phyloP scores from a whole-genome alignment of 2,888 invertebrate species.

The Sclerodermus sp. region DNA sequence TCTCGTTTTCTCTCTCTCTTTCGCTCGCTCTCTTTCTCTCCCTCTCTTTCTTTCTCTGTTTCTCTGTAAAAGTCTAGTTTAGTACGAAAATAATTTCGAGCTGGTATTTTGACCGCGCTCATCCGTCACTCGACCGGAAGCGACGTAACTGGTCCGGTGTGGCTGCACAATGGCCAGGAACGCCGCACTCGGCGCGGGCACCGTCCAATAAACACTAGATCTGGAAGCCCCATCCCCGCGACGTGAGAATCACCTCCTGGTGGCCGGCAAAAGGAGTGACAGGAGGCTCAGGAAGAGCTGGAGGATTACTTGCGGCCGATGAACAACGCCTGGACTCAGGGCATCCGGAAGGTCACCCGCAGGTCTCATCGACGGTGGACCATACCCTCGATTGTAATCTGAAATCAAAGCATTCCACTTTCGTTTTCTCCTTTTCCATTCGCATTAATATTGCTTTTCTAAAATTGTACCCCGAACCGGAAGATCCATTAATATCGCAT shows the following conservation, averaged over 20 bases:
- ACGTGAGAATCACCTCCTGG: slow-evolving; percentile 49
- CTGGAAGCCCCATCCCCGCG: slow-evolving; percentile 48
- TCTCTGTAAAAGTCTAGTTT: slow-evolving; percentile 41
- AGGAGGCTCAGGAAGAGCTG: slow-evolving; percentile 40
- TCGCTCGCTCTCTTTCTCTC: neutral
- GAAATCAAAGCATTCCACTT: slow-evolving; percentile 28
- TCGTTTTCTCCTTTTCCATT: neutral
- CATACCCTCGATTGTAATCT: slow-evolving; percentile 48
- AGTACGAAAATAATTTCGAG: slow-evolving; percentile 53
- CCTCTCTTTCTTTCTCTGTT: neutral
- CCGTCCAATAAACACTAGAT: slow-evolving; percentile 46
- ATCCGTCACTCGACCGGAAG: slow-evolving; percentile 23
- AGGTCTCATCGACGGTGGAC: slow-evolving; percentile 44
- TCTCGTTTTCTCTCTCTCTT: neutral
- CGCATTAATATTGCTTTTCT: no score
- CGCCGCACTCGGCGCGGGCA: slow-evolving; percentile 23
- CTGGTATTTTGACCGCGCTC: slow-evolving; percentile 29
- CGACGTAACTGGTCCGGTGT: slow-evolving; percentile 1
- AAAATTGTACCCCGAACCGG: no score
- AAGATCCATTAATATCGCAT: no score
- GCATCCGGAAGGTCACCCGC: slow-evolving; percentile 36
- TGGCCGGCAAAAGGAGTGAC: slow-evolving; percentile 37
- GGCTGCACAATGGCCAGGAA: neutral
- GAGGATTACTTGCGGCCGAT: slow-evolving; percentile 30
- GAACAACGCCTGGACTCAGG: slow-evolving; percentile 27